Conservation (phyloP, 2,888 invertebrate genomes). For the Drosophila diplacantha region DNA sequence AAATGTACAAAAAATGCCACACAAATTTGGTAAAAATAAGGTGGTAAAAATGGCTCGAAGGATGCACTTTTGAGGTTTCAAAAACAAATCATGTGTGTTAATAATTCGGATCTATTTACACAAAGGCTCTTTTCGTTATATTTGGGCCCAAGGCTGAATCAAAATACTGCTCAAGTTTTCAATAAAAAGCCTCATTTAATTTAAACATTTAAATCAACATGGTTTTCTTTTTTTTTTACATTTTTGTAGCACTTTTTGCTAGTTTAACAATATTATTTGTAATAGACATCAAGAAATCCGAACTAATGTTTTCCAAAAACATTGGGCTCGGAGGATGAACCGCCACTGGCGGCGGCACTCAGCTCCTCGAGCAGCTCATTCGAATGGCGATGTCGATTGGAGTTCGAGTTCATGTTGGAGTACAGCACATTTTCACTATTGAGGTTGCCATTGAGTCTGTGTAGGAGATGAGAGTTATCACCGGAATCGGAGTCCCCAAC, state of each 20-base stretch:
- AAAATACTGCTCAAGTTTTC: not conserved
- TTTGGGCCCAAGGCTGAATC: not conserved
- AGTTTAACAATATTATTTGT: conserved; percentile 40
- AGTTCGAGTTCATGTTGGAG: conserved; percentile 39
- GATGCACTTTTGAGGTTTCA: no score
- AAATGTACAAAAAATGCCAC: no score
- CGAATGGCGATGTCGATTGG: conserved; percentile 75
- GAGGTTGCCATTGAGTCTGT: conserved; percentile 46
- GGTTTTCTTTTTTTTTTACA: conserved; percentile 44
- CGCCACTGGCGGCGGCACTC: conserved; percentile 45
- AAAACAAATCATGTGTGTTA: no score
- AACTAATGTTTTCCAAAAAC: conserved; percentile 65
- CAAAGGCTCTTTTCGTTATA: no score
- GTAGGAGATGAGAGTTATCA: conserved; percentile 27
- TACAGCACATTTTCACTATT: conserved; percentile 55
- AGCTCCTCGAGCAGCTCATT: conserved; percentile 73
- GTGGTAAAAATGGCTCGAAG: no score
- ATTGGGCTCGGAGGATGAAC: conserved; percentile 51
- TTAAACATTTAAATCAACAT: conserved; percentile 4
- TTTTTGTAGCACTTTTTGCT: conserved; percentile 73
- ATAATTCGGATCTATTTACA: no score
- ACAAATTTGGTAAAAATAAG: no score
- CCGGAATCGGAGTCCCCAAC: conserved; percentile 45
- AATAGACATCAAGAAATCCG: not conserved
- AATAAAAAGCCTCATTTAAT: conserved; percentile 11